Percentiles rank a stretch among this genome's conserved stretches.
Conservation (phyloP, 2,797 vertebrate genomes). For the Petrocephalus schoutedeni region DNA sequence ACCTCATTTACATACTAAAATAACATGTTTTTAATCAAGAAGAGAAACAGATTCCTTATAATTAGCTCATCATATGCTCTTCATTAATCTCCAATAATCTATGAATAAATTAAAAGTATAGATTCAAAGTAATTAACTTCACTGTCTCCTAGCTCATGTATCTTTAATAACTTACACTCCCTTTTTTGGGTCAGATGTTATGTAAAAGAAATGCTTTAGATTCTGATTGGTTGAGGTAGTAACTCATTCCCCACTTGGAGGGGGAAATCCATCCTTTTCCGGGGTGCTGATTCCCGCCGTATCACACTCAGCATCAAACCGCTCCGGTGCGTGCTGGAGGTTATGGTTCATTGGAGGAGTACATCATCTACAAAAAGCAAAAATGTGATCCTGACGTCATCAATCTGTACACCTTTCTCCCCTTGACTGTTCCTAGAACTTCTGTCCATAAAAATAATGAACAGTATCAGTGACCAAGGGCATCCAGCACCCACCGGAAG, state of each 20-base stretch:
- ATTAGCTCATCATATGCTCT: conserved; percentile 26
- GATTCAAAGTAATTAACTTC: conserved; percentile 31
- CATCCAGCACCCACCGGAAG: background rate
- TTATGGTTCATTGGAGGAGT: background rate
- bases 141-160: conserved; percentile 8
- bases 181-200: background rate
- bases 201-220: background rate
- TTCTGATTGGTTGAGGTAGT: background rate
- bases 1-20: background rate
- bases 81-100: conserved; percentile 13
- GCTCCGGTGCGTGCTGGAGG: background rate
- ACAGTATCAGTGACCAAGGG: background rate
- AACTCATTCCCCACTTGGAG: background rate
- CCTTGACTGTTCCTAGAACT: background rate
- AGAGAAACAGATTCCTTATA: background rate
- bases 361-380: background rate
- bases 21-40: conserved; percentile 3
- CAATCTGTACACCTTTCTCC: background rate
- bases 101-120: conserved; percentile 1
- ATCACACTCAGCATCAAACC: background rate
- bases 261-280: background rate
- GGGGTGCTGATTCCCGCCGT: background rate
- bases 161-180: background rate
- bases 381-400: background rate
- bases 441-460: background rate